Conservation (phyloP, 2,797 vertebrate species). For the Masticophis lateralis region DNA sequence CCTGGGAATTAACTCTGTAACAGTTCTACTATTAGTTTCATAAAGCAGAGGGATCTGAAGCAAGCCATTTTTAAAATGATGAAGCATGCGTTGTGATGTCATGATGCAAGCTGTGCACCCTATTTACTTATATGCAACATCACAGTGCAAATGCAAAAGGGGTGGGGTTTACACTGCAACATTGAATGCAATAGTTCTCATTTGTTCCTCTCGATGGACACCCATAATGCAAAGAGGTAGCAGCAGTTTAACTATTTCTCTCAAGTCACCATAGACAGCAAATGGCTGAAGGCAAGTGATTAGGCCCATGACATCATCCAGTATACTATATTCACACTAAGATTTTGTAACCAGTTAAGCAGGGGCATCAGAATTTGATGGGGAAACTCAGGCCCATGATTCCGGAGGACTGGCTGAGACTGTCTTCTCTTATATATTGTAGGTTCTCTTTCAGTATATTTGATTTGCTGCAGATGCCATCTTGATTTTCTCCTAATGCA, state of each 20-base stretch:
- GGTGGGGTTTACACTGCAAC: neutral
- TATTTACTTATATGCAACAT: neutral
- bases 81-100: neutral
- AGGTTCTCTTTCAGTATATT: neutral
- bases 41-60: neutral
- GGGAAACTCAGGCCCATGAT: neutral
- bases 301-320: neutral
- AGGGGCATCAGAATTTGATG: neutral
- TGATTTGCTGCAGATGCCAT: neutral
- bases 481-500: neutral
- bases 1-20: neutral
- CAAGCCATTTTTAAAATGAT: neutral
- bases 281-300: neutral
- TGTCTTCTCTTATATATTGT: neutral
- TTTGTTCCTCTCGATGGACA: neutral
- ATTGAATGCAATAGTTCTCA: neutral
- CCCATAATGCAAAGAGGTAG: neutral
- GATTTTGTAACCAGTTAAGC: neutral
- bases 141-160: neutral
- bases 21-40: neutral
- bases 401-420: neutral
- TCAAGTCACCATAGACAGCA: neutral
- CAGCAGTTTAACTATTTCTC: neutral
- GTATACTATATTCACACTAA: neutral
- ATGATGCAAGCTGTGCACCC: neutral